Evolutionary conservation across 2,888 invertebrate genomes (phyloP).

Genomic region (Drosophila pseudotalamancana): DNA sequence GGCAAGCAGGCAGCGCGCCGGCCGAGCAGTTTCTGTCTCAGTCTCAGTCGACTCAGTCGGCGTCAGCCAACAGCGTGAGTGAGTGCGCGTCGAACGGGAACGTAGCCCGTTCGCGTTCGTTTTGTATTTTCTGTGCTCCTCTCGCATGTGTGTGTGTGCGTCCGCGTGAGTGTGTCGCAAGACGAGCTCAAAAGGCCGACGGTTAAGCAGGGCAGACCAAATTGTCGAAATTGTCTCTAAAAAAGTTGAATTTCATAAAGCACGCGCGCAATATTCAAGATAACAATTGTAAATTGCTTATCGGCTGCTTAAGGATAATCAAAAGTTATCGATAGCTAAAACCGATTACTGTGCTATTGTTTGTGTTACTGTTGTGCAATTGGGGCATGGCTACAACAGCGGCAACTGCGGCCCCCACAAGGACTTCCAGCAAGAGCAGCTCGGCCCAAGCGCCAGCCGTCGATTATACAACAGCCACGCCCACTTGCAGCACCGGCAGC

Average conservation of each 20-base stretch:
- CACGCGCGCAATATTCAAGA: constrained; percentile 15
- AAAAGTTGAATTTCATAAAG: not conserved
- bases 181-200: constrained; percentile 40
- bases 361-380: constrained; percentile 12
- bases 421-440: constrained; percentile 79
- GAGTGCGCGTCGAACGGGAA: constrained; percentile 76
- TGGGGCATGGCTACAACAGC: constrained; percentile 72
- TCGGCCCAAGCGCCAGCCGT: constrained; percentile 11
- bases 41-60: constrained; percentile 73
- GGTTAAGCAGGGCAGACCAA: constrained; percentile 20
- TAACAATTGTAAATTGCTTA: not conserved
- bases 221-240: not conserved
- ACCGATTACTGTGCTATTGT: not conserved
- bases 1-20: constrained; percentile 23
- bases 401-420: constrained; percentile 71
- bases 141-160: constrained; percentile 1
- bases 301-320: not conserved
- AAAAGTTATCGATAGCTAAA: not conserved
- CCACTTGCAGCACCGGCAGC: constrained; percentile 71
- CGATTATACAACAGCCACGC: constrained; percentile 26
- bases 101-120: constrained; percentile 57
- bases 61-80: constrained; percentile 75
- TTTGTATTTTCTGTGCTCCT: constrained; percentile 23
- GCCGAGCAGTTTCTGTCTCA: constrained; percentile 57
- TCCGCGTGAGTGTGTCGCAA: constrained; percentile 26